Evolutionary conservation across 1,140 invertebrate species (phyloP).

Genomic region (Hermetia illucens): DNA sequence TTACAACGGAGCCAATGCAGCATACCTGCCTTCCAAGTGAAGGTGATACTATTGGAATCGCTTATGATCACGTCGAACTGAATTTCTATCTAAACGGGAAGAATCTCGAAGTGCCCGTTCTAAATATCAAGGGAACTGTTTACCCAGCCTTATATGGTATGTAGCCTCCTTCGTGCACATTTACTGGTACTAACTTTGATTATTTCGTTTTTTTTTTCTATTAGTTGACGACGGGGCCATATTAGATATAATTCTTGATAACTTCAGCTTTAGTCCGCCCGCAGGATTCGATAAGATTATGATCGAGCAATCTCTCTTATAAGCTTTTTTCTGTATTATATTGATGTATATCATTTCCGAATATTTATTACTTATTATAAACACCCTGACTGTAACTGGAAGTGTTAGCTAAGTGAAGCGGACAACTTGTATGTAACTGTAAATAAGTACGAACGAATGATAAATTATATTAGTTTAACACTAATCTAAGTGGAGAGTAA

Average conservation of each 20-base stretch:
- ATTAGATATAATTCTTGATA: slow-evolving; percentile 83
- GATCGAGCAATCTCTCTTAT: slow-evolving; percentile 92
- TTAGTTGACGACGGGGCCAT: slow-evolving; percentile 95
- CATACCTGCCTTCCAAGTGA: slow-evolving; percentile 54
- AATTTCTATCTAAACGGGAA: slow-evolving; percentile 93
- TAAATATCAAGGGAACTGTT: slow-evolving; percentile 78
- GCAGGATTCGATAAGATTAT: slow-evolving; percentile 91
- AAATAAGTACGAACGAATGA: no score
- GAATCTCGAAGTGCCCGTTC: slow-evolving; percentile 68
- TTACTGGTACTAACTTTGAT: slow-evolving; percentile 3
- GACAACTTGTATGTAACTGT: no score
- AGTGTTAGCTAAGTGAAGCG: no score
- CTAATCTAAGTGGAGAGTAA: no score
- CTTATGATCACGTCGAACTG: slow-evolving; percentile 92
- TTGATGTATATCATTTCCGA: neutral
- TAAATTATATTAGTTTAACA: no score
- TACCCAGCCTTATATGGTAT: slow-evolving; percentile 91
- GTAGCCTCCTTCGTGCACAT: slow-evolving; percentile 10
- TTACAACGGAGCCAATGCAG: slow-evolving; percentile 17
- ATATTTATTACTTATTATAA: neutral
- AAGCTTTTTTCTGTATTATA: slow-evolving; percentile 31
- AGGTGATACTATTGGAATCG: slow-evolving; percentile 88
- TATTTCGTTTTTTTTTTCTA: slow-evolving; percentile 31
- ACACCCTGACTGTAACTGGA: no score
- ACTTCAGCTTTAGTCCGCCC: slow-evolving; percentile 73